A percentile compares a stretch with the other conserved stretches of the same genome.
phyloP scores from a whole-genome alignment of 2,888 invertebrate genomes.

The Agonopterix subpropinquella region DNA sequence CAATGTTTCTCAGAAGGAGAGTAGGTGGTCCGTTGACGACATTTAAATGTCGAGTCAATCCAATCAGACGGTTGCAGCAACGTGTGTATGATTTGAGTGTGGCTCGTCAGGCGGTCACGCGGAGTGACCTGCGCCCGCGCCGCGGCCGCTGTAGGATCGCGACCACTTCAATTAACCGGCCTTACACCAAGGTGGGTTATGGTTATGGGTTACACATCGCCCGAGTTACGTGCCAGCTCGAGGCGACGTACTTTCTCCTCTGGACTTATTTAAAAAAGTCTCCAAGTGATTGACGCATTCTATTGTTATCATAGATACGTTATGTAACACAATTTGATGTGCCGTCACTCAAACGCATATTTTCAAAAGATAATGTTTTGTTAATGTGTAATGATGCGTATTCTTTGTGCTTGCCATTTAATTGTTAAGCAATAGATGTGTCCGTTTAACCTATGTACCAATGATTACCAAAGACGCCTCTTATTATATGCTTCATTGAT shows the following conservation, averaged over 20 bases:
- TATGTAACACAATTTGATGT: conserved; percentile 60
- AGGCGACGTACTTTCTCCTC: conserved; percentile 61
- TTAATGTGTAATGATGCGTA: conserved; percentile 69
- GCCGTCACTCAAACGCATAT: conserved; percentile 61
- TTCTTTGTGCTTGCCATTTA: conserved; percentile 68
- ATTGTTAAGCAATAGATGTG: conserved; percentile 61
- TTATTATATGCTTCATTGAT: conserved; percentile 30
- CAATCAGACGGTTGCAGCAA: conserved; percentile 30
- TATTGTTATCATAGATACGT: conserved; percentile 55
- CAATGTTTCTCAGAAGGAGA: conserved; percentile 7
- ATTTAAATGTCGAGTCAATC: conserved; percentile 19
- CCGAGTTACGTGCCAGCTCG: conserved; percentile 19
- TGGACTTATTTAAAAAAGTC: conserved; percentile 71
- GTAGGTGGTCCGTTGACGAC: conserved; percentile 3
- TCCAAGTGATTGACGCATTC: conserved; percentile 64
- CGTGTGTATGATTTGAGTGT: conserved; percentile 2
- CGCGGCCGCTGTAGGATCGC: conserved; percentile 15
- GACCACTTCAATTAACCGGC: conserved; percentile 44
- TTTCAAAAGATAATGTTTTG: conserved; percentile 58
- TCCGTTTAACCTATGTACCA: conserved; percentile 53
- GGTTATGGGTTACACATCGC: background rate
- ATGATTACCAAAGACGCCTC: conserved; percentile 37
- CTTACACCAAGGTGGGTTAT: conserved; percentile 20
- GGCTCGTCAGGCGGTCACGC: conserved; percentile 19
- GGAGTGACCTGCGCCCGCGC: conserved; percentile 26